Conservation (phyloP, 2,113 vertebrate species). For the Pyrgilauda ruficollis region DNA sequence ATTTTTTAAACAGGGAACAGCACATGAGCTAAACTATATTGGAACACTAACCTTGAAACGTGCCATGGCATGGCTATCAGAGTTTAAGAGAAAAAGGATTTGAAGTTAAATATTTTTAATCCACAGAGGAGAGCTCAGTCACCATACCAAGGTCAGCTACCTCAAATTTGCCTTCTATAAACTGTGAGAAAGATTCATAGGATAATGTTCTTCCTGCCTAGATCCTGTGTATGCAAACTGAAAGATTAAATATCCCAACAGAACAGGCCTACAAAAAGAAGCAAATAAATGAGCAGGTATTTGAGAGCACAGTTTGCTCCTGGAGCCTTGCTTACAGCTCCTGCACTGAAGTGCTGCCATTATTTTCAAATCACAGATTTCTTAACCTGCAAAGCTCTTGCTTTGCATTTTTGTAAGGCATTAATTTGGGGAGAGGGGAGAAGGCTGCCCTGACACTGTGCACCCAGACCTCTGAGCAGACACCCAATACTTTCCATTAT, state of each 20-base stretch:
- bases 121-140: not conserved
- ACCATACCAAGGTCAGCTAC: not conserved
- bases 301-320: not conserved
- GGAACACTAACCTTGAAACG: not conserved
- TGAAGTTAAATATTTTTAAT: not conserved
- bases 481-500: not conserved
- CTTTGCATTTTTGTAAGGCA: slow-evolving; percentile 41
- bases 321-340: not conserved
- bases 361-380: slow-evolving; percentile 40
- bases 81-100: not conserved
- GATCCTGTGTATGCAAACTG: not conserved
- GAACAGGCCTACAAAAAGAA: not conserved
- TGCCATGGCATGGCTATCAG: not conserved
- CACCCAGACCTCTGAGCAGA: not conserved
- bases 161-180: not conserved
- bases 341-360: not conserved
- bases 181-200: not conserved
- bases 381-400: not conserved
- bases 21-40: not conserved
- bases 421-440: not conserved
- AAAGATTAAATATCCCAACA: not conserved
- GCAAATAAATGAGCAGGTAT: not conserved
- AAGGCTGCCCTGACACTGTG: not conserved
- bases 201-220: not conserved
- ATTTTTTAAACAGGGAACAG: not conserved